Base-by-base conservation (phyloP, 2,888 invertebrate genomes). In the Arctia plantaginis region DNA sequence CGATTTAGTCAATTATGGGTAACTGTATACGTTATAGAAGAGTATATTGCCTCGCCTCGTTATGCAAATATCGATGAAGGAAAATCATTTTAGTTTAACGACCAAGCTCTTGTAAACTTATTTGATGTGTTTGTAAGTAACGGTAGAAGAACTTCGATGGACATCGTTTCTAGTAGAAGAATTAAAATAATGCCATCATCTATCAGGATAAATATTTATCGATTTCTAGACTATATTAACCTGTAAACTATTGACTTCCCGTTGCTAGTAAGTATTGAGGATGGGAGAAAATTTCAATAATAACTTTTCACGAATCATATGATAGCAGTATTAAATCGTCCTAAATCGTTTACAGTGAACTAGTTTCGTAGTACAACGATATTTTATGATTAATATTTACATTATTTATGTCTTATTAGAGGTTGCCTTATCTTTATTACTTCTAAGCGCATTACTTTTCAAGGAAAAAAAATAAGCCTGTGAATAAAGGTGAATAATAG, bases 101-200 rank as follows among this genome's bases (percentile, higher is more conserved):
- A 82, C 70, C 75, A 35, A 86, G 82, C 73, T 85, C 71, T 78
- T 74, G 72, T 82, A 77, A 85, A 87, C 81, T 88, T 18, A 18
- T 86, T 82, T 84, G 82, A 86, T 86, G 78, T 76, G 80, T 83
- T 85, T 79, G 80, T 72, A 81, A 76, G 77, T 81, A 83, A 30
- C 18, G 30, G 30, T 62, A 30, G 8, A 30, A 62, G 30, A 62
- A 30, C 30, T 62, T 30, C 1, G 18, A 18, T 30, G 30, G 13
- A 30, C 18, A 7, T 62, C 8, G 30, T 30, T 62, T 30, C 4
- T 30, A 30, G 30, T 18, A 13, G 47, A 30, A 62, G 3, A 30
- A 59, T 15, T 27, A 18, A 30, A 62, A 15, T 30, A 18, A 6
- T 27, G 13, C 18, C 4, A 13, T 59, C 13, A 27, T 13, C 15